A percentile compares a stretch with the other conserved stretches of the same genome.
phyloP scores from a whole-genome alignment of 2,797 vertebrate species.

The Anguilla megastoma region DNA sequence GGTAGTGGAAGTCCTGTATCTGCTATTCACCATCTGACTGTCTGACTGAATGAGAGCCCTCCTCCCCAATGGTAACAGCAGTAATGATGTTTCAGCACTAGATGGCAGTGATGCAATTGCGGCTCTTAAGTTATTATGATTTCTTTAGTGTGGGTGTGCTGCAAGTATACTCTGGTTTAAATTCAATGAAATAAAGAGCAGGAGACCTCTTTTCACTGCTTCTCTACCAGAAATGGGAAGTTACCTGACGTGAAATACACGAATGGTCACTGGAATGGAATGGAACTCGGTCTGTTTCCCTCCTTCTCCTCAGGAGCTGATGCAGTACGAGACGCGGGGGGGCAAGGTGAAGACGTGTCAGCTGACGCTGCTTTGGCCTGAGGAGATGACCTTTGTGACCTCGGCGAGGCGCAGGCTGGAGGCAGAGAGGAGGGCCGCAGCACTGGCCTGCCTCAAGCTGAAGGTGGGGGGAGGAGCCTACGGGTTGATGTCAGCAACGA shows the following conservation, averaged over 20 bases:
- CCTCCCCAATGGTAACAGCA: neutral
- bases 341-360: constrained; percentile 82
- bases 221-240: neutral
- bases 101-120: neutral
- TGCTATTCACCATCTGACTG: neutral
- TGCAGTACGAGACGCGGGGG: constrained; percentile 78
- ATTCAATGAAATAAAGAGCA: neutral
- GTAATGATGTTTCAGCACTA: neutral
- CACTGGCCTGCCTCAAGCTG: constrained; percentile 87
- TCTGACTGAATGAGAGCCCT: neutral
- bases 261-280: neutral
- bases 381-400: constrained; percentile 84
- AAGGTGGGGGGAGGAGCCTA: constrained; percentile 71
- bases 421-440: constrained; percentile 84
- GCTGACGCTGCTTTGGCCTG: constrained; percentile 85
- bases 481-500: neutral
- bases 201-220: neutral
- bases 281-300: too few relatives aligned
- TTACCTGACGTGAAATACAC: neutral
- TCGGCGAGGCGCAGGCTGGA: constrained; percentile 73
- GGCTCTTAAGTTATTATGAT: neutral
- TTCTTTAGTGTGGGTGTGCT: neutral
- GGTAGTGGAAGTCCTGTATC: neutral
- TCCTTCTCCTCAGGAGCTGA: constrained; percentile 69
- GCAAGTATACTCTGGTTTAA: neutral